These are phyloP conservation scores for Palloptera scutellata DNA, from an alignment of 2,888 invertebrate species.

Conservation along the genomic window DNA sequence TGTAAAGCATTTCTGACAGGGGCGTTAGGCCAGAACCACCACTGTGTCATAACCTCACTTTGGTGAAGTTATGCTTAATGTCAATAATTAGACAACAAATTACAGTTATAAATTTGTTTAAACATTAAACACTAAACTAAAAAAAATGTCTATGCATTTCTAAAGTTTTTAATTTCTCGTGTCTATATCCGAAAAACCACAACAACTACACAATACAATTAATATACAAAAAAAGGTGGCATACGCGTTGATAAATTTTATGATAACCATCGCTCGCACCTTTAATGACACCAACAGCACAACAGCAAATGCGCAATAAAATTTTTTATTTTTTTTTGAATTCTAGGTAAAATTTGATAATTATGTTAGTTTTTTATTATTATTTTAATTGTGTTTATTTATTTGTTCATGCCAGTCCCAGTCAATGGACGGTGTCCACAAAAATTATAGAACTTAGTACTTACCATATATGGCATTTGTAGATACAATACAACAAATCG, in stretches of 20 bases:
- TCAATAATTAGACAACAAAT: too few species aligned
- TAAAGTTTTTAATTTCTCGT: too few species aligned
- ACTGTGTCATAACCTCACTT: constrained; percentile 34
- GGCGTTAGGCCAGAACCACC: constrained; percentile 52
- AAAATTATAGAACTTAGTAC: constrained; percentile 22
- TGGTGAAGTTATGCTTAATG: too few species aligned
- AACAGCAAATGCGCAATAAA: not conserved
- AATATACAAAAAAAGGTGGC: not conserved
- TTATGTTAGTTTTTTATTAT: not conserved
- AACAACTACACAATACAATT: too few species aligned
- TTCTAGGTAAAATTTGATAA: not conserved
- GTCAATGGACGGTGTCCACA: constrained; percentile 18
- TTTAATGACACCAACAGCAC: constrained; percentile 35
- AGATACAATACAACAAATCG: too few species aligned
- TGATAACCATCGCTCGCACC: constrained; percentile 32
- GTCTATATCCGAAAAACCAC: too few species aligned
- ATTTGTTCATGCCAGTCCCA: constrained; percentile 1
- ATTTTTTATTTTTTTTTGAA: constrained; percentile 10
- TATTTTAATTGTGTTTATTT: constrained; percentile 11
- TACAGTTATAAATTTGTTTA: too few species aligned
- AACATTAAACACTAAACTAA: too few species aligned
- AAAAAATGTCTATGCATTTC: too few species aligned
- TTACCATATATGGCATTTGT: constrained; percentile 28
- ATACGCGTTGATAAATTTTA: not conserved
- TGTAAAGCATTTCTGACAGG: not conserved